Percentiles rank a stretch among this genome's conserved stretches.
phyloP scores from a whole-genome alignment of 1,140 invertebrate species.

The Zaprionus vittiger region DNA sequence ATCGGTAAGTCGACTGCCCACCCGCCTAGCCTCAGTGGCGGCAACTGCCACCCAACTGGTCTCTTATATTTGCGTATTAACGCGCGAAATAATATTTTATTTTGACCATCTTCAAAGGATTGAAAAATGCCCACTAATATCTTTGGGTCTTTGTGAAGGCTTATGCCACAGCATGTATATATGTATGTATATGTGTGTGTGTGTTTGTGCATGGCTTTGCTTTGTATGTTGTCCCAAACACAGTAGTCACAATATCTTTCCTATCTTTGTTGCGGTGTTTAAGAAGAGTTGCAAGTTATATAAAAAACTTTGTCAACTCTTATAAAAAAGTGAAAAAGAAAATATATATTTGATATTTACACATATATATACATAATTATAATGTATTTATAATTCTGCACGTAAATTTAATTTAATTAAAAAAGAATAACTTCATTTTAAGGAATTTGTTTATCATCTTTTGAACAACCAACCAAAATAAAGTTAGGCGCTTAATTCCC shows the following conservation, averaged over 20 bases:
- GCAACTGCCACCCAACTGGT: constrained; percentile 70
- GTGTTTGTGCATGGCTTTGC: constrained; percentile 2
- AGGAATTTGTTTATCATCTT: no score
- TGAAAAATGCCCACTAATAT: constrained; percentile 82
- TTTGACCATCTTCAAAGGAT: constrained; percentile 81
- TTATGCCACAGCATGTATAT: constrained; percentile 42
- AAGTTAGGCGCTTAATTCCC: no score
- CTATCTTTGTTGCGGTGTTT: neutral
- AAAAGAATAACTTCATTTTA: no score
- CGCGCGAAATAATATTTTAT: constrained; percentile 82
- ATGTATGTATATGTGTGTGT: neutral
- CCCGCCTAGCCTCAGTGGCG: constrained; percentile 56
- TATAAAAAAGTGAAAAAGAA: neutral
- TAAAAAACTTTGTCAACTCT: neutral
- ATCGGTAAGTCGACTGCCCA: constrained; percentile 37
- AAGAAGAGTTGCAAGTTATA: neutral
- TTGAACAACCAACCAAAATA: no score
- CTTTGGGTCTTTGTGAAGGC: constrained; percentile 78
- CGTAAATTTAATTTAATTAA: neutral
- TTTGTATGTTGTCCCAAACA: neutral
- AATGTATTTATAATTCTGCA: neutral
- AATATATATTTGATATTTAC: neutral
- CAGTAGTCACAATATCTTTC: neutral
- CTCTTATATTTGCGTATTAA: constrained; percentile 80
- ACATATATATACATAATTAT: no score